Percentiles rank a stretch among this genome's conserved stretches.
These are phyloP conservation scores for Thera obeliscata DNA, from an alignment of 2,888 invertebrate genomes.

Conservation along the genomic window DNA sequence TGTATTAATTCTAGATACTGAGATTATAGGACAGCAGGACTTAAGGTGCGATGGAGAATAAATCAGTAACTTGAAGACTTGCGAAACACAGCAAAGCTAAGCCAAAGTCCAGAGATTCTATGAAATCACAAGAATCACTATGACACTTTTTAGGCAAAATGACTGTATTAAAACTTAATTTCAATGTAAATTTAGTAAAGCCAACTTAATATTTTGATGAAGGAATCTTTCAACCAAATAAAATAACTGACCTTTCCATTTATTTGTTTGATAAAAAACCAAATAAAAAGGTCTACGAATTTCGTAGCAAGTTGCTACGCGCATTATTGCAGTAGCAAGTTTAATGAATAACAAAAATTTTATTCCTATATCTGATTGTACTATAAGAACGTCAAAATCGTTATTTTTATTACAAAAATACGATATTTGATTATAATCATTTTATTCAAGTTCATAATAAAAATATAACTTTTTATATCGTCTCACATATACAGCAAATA, in stretches of 20 bases:
- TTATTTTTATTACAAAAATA: too few species aligned
- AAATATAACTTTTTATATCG: not conserved
- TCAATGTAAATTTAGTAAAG: too few species aligned
- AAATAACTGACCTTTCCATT: too few species aligned
- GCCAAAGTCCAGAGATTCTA: too few species aligned
- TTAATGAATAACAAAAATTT: not conserved
- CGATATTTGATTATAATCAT: too few species aligned
- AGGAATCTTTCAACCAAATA: too few species aligned
- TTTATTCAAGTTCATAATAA: too few species aligned
- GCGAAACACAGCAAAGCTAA: too few species aligned
- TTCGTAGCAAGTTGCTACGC: slow-evolving; percentile 23
- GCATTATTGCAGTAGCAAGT: not conserved
- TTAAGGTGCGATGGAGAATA: slow-evolving; percentile 7
- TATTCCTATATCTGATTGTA: not conserved
- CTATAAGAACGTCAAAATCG: not conserved
- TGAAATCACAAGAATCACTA: too few species aligned
- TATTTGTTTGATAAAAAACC: not conserved
- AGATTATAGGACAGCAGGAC: slow-evolving; percentile 15
- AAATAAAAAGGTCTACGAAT: slow-evolving; percentile 10
- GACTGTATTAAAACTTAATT: too few species aligned
- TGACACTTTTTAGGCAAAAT: too few species aligned
- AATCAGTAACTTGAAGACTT: not conserved
- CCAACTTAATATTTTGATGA: too few species aligned
- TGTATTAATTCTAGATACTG: slow-evolving; percentile 46
- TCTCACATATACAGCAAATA: not conserved